Evolutionary conservation across 1,140 invertebrate species (phyloP).

Genomic region (Eufriesea mexicana): DNA sequence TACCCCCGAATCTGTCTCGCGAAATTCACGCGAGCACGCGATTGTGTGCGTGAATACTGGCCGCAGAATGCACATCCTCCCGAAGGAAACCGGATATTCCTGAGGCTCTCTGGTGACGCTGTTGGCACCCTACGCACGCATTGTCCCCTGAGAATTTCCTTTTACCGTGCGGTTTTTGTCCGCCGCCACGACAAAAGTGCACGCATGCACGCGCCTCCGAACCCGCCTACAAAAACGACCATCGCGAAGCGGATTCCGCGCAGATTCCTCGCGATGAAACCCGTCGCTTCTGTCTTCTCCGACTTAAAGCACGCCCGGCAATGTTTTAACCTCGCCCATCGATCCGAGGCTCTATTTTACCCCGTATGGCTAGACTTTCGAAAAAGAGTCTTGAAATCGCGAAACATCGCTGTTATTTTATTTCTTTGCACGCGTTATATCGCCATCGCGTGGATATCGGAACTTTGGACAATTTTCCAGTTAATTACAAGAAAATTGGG

Average conservation of each 20-base stretch:
- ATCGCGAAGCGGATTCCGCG: constrained; percentile 1
- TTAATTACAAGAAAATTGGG: too few relatives aligned
- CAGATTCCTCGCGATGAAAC: constrained; percentile 30
- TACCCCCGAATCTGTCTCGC: constrained; percentile 40
- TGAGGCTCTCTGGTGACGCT: constrained; percentile 56
- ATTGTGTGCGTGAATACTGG: constrained; percentile 57
- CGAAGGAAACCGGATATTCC: constrained; percentile 76
- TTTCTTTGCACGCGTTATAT: too few relatives aligned
- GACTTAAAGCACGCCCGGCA: not conserved
- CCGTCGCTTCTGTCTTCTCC: not conserved
- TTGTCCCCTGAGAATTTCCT: constrained; percentile 59
- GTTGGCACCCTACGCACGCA: constrained; percentile 38
- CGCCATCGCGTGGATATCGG: too few relatives aligned
- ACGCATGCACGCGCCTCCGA: constrained; percentile 18
- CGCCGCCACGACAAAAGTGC: constrained; percentile 43
- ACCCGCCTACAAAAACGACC: not conserved
- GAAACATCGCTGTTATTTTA: too few relatives aligned
- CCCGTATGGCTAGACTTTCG: too few relatives aligned
- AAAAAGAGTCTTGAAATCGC: too few relatives aligned
- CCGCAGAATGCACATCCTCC: constrained; percentile 69
- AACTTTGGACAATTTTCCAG: too few relatives aligned
- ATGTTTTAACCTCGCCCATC: not conserved
- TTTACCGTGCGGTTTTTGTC: constrained; percentile 39
- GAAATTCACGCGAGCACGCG: constrained; percentile 50
- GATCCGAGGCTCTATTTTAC: not conserved